Percentiles rank a stretch among this genome's conserved stretches.
Evolutionary conservation across 2,113 vertebrate species (phyloP).

Genomic region (Empidonax alnorum): DNA sequence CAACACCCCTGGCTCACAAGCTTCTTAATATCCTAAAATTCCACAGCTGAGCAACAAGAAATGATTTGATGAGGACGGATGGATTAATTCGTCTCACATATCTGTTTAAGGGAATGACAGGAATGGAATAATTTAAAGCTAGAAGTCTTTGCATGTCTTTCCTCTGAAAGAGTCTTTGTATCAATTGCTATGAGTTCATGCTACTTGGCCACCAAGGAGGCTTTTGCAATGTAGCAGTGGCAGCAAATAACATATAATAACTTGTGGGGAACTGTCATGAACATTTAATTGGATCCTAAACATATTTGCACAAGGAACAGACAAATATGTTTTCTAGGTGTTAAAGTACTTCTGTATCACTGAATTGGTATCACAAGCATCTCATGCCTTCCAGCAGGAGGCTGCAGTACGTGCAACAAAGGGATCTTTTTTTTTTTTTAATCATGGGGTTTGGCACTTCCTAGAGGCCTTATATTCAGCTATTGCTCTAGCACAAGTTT

Average conservation of each 20-base stretch:
- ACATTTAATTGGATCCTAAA: conserved; percentile 76
- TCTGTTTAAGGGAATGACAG: conserved; percentile 68
- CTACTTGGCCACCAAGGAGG: conserved; percentile 55
- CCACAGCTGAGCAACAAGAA: conserved; percentile 67
- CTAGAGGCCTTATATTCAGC: not conserved
- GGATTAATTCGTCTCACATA: conserved; percentile 60
- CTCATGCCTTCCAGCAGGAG: not conserved
- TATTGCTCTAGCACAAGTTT: not conserved
- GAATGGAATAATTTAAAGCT: conserved; percentile 72
- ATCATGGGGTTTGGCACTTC: not conserved
- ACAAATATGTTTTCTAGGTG: conserved; percentile 33
- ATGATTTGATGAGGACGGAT: conserved; percentile 29
- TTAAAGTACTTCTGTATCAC: not conserved
- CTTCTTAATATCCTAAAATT: conserved; percentile 72
- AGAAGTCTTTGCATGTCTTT: conserved; percentile 21
- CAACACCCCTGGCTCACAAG: conserved; percentile 49
- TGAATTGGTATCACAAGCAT: not conserved
- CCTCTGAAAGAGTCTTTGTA: conserved; percentile 75
- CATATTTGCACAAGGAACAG: conserved; percentile 60
- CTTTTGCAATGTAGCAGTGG: conserved; percentile 67
- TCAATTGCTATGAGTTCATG: conserved; percentile 66
- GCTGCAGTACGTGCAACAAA: not conserved
- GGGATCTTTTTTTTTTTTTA: not conserved
- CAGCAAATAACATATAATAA: conserved; percentile 76
- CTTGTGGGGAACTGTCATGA: conserved; percentile 73